Evolutionary conservation across 2,888 invertebrate species (phyloP).

Genomic region (Podotricha telesiphe): DNA sequence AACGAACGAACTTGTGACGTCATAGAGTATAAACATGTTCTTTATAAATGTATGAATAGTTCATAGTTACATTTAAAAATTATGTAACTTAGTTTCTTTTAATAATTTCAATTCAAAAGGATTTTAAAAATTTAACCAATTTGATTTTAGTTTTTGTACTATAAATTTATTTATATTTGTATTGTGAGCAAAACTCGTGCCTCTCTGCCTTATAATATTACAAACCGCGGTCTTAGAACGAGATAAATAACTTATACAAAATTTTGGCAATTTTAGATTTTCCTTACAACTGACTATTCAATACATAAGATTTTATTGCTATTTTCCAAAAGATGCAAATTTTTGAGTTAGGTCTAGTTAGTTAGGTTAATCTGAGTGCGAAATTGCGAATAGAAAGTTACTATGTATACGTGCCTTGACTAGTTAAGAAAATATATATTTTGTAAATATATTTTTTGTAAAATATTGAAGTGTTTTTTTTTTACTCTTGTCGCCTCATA

Average conservation of each 20-base stretch:
- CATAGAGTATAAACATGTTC: neutral
- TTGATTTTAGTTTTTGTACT: neutral
- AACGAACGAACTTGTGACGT: neutral
- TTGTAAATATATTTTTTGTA: slow-evolving; percentile 43
- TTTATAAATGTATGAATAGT: too few species aligned
- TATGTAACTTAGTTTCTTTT: too few species aligned
- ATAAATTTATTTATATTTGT: neutral
- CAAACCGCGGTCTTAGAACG: neutral
- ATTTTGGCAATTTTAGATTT: neutral
- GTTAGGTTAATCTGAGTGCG: neutral
- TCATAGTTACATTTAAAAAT: too few species aligned
- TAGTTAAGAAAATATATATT: slow-evolving; percentile 34
- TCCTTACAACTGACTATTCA: neutral
- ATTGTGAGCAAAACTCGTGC: neutral
- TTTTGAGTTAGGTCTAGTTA: too few species aligned
- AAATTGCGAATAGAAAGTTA: slow-evolving; percentile 26
- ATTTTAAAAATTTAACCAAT: neutral
- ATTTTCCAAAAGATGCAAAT: too few species aligned
- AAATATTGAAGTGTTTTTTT: slow-evolving; percentile 14
- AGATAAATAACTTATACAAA: neutral
- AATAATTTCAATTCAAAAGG: neutral
- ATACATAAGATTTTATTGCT: too few species aligned
- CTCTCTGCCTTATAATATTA: neutral
- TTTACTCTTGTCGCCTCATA: too few species aligned
- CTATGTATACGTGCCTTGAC: slow-evolving; percentile 31